phyloP scores from a whole-genome alignment of 2,888 invertebrate genomes.

The Ectemnius lituratus region DNA sequence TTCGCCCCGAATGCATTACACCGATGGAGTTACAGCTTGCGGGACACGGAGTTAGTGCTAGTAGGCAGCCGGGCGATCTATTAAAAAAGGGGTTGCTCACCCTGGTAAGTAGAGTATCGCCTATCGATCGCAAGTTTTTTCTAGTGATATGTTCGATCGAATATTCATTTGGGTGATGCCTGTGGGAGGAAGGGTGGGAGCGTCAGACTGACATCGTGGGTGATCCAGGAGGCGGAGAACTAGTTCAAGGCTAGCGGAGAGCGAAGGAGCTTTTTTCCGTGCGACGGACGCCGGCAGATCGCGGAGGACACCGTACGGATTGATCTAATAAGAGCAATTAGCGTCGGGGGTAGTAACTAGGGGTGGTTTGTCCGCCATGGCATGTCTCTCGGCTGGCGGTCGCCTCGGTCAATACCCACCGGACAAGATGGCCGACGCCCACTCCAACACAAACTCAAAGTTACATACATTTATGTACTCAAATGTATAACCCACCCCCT shows the following conservation, averaged over 20 bases:
- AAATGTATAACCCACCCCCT: conserved; percentile 76
- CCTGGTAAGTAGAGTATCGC: no score
- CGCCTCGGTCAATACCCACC: conserved; percentile 78
- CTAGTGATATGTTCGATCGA: not conserved
- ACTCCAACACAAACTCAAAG: conserved; percentile 77
- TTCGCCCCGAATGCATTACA: conserved; percentile 4
- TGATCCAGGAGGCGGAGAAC: conserved; percentile 10
- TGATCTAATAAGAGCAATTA: conserved; percentile 75
- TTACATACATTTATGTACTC: conserved; percentile 78
- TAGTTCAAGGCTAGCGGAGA: not conserved
- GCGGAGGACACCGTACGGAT: conserved; percentile 54
- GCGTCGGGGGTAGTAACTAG: conserved; percentile 70
- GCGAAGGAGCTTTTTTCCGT: conserved; percentile 14
- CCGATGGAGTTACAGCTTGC: conserved; percentile 2
- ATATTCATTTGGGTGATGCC: not conserved
- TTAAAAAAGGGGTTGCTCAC: no score
- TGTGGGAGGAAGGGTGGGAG: not conserved
- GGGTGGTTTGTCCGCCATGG: conserved; percentile 73
- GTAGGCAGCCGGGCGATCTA: no score
- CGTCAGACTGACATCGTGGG: not conserved
- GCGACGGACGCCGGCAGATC: conserved; percentile 14
- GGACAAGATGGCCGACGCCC: conserved; percentile 79
- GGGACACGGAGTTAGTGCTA: no score
- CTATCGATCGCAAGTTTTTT: not conserved
- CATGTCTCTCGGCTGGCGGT: conserved; percentile 73